Conservation (phyloP, 2,888 invertebrate species). For the Epirrhoe alternata region DNA sequence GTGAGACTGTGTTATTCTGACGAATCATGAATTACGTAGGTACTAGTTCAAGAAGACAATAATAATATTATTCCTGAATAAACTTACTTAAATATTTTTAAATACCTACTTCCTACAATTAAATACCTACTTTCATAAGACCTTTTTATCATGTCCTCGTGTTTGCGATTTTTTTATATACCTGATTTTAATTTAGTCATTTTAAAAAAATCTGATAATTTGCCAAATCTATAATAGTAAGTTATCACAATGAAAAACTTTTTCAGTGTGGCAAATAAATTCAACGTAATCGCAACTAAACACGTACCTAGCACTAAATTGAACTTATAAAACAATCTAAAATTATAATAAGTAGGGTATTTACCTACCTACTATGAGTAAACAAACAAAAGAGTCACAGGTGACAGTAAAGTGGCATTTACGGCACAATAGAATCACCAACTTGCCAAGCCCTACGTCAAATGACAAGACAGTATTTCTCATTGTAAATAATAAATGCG, state of each 20-base stretch:
- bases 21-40: neutral
- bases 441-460: conserved; percentile 44
- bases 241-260: conserved; percentile 47
- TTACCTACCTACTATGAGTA: conserved; percentile 41
- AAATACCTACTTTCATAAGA: neutral
- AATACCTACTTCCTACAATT: neutral
- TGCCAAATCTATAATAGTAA: conserved; percentile 61
- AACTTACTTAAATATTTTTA: neutral
- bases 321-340: too few relatives aligned
- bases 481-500: conserved; percentile 55
- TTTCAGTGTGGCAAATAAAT: conserved; percentile 41
- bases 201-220: conserved; percentile 60
- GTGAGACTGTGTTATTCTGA: neutral
- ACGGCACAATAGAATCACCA: conserved; percentile 60
- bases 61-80: too few relatives aligned
- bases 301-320: too few relatives aligned
- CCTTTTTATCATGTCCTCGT: neutral
- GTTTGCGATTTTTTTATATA: conserved; percentile 14
- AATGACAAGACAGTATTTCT: conserved; percentile 45
- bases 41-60: too few relatives aligned
- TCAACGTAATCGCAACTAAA: conserved; percentile 32
- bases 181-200: conserved; percentile 56
- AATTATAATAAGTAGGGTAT: conserved; percentile 31
- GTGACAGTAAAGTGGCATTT: conserved; percentile 56
- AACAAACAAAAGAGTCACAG: conserved; percentile 52